Evolutionary conservation across 2,888 invertebrate genomes (phyloP).

Genomic region (Chaitophorus viminalis): DNA sequence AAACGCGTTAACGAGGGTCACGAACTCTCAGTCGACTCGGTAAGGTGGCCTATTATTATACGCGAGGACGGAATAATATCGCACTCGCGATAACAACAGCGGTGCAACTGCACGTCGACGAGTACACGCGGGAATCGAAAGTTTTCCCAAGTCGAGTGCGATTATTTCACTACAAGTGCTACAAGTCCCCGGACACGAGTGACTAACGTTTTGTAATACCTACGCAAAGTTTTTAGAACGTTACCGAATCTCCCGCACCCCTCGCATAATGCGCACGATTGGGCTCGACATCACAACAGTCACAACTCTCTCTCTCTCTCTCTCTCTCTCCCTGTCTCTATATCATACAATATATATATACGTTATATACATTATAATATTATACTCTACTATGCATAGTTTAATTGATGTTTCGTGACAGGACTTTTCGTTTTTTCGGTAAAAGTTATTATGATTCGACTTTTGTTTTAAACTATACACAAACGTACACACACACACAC

Average conservation of each 20-base stretch:
- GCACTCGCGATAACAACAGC: neutral
- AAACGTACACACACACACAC: neutral
- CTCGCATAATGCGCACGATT: neutral
- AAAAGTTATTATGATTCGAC: constrained; percentile 51
- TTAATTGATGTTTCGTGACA: constrained; percentile 61
- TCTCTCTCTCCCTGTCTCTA: neutral
- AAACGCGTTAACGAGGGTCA: too few species aligned
- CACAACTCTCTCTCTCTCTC: neutral
- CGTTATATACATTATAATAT: neutral
- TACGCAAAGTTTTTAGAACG: constrained; percentile 28
- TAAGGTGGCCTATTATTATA: too few species aligned
- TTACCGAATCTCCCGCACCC: constrained; percentile 29
- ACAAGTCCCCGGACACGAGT: constrained; percentile 50
- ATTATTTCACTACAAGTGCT: constrained; percentile 11
- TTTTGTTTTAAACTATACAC: constrained; percentile 31
- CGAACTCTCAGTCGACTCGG: neutral
- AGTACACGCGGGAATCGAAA: neutral
- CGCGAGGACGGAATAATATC: neutral
- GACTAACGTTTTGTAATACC: constrained; percentile 20
- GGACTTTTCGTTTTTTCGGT: constrained; percentile 54
- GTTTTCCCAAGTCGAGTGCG: neutral
- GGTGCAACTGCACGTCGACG: neutral
- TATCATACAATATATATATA: neutral
- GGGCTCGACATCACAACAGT: constrained; percentile 24
- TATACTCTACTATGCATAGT: neutral